Conservation (phyloP, 2,888 invertebrate species). For the Perizoma affinitatum region DNA sequence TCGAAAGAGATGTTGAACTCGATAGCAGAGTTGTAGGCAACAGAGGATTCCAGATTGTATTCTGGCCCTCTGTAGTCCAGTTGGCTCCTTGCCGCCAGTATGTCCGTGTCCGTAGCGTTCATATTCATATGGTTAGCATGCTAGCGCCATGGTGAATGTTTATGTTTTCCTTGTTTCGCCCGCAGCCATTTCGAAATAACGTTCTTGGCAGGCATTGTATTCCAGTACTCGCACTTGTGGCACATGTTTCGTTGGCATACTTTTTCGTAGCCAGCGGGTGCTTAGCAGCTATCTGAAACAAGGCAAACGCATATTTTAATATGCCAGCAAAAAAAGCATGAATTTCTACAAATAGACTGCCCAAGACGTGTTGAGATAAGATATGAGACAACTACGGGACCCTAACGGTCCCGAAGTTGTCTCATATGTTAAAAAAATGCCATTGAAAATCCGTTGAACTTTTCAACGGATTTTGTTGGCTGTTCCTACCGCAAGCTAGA, state of each 20-base stretch:
- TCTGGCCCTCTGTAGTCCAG: constrained; percentile 68
- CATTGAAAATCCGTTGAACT: no score
- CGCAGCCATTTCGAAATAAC: constrained; percentile 80
- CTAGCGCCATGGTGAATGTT: constrained; percentile 77
- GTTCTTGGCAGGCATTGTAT: constrained; percentile 79
- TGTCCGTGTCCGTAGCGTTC: constrained; percentile 70
- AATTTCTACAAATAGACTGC: not conserved
- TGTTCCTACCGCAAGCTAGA: no score
- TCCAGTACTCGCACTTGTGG: constrained; percentile 67
- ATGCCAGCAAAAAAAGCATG: constrained; percentile 2
- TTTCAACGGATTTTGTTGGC: no score
- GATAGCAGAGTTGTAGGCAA: constrained; percentile 57
- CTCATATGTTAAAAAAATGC: no score
- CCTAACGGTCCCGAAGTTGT: no score
- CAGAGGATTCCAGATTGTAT: constrained; percentile 57
- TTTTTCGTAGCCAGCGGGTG: constrained; percentile 51
- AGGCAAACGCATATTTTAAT: constrained; percentile 41
- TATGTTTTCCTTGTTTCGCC: constrained; percentile 78
- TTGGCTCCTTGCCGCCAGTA: constrained; percentile 76
- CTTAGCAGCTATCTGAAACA: constrained; percentile 67
- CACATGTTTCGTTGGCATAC: constrained; percentile 73
- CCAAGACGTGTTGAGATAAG: no score
- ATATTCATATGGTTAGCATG: constrained; percentile 71
- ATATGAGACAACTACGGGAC: no score
- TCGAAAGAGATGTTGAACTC: constrained; percentile 69